Conservation (phyloP, 1,140 invertebrate genomes). For the Aphaenogaster rudis region DNA sequence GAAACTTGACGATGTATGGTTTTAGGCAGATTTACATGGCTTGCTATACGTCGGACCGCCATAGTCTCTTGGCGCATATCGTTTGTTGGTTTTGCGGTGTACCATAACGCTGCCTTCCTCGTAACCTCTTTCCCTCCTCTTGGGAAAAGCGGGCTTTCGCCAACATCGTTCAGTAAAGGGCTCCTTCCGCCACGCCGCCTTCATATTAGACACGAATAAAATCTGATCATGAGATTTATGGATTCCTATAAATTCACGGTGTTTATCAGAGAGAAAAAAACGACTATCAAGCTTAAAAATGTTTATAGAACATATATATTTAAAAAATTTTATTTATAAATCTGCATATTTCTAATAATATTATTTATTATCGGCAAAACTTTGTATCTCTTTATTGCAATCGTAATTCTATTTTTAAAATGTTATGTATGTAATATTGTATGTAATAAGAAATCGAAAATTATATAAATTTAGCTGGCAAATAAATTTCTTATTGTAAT, state of each 20-base stretch:
- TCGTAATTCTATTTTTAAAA: not conserved
- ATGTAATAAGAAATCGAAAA: not conserved
- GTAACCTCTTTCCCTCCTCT: constrained; percentile 73
- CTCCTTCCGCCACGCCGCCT: constrained; percentile 55
- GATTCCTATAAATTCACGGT: not conserved
- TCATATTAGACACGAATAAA: constrained; percentile 65
- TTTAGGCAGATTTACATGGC: constrained; percentile 34
- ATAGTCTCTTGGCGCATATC: constrained; percentile 78
- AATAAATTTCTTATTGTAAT: not conserved
- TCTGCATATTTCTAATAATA: not conserved
- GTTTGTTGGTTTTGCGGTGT: constrained; percentile 84
- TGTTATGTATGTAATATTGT: not conserved
- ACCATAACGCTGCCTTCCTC: constrained; percentile 80
- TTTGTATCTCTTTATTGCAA: not conserved
- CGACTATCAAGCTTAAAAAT: not conserved
- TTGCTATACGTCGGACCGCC: constrained; percentile 54
- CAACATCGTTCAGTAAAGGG: constrained; percentile 71
- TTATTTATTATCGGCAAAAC: not conserved
- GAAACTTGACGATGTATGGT: constrained; percentile 20
- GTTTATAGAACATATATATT: not conserved
- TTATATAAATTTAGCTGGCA: not conserved
- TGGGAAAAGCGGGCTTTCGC: constrained; percentile 75
- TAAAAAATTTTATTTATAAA: not conserved
- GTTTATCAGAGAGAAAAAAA: not conserved
- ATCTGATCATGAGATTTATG: constrained; percentile 64